Evolutionary conservation across 2,113 vertebrate species (phyloP).

Genomic region (Vombatus ursinus): DNA sequence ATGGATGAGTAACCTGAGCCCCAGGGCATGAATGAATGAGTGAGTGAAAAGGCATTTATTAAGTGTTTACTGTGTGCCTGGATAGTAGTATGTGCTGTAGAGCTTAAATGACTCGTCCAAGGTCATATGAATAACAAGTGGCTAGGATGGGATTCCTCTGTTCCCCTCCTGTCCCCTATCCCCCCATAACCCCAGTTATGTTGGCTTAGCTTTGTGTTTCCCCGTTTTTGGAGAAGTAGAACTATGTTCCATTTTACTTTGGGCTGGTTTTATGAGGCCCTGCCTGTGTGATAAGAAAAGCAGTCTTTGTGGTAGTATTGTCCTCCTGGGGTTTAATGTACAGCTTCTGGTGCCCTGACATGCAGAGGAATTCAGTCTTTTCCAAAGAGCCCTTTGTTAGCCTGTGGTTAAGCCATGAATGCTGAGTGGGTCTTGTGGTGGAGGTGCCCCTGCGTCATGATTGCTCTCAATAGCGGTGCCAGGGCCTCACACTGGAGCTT

Average conservation of each 20-base stretch:
- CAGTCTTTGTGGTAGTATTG: neutral
- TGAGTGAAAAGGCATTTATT: neutral
- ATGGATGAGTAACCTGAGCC: neutral
- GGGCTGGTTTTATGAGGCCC: neutral
- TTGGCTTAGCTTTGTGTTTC: too few species aligned
- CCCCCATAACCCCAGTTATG: too few species aligned
- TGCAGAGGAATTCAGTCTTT: neutral
- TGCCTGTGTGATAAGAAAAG: neutral
- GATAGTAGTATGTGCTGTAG: neutral
- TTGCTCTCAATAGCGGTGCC: neutral
- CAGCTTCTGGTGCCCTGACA: neutral
- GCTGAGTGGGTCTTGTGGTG: neutral
- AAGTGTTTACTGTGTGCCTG: neutral
- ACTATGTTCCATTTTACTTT: neutral
- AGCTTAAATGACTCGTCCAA: neutral
- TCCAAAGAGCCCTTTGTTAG: neutral
- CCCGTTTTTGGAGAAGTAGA: neutral
- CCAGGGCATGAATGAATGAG: neutral
- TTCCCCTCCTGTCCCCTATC: accelerated
- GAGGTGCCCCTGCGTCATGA: neutral
- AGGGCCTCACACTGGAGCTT: neutral
- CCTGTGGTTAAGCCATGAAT: accelerated
- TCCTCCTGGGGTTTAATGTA: neutral
- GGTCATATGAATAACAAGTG: neutral
- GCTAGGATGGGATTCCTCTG: neutral